A percentile compares a stretch with the other conserved stretches of the same genome.
Conservation (phyloP, 2,113 vertebrate genomes). For the Lasiurus borealis region DNA sequence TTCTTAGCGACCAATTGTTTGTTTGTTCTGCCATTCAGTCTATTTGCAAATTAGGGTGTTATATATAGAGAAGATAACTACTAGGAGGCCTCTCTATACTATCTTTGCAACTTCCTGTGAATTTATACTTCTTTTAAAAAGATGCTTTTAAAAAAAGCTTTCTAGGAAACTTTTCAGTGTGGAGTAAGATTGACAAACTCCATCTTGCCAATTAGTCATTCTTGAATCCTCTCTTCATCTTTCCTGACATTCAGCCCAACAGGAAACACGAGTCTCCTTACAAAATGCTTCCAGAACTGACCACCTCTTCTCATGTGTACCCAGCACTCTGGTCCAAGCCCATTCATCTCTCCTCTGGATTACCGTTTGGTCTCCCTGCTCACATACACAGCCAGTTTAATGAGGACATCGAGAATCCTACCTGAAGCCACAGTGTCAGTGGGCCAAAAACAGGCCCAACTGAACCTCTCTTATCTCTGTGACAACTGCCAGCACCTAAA, state of each 20-base stretch:
- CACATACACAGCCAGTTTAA: neutral
- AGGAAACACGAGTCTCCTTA: neutral
- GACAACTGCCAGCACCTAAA: neutral
- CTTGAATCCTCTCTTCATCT: neutral
- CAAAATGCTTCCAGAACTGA: neutral
- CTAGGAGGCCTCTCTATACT: neutral
- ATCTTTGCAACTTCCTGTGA: neutral
- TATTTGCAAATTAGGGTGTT: too few species aligned
- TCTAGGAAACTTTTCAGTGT: neutral
- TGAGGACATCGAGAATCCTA: neutral
- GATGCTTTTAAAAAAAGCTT: neutral
- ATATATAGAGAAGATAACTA: neutral
- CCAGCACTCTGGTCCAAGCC: neutral
- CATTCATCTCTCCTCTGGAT: neutral
- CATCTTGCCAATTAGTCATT: neutral
- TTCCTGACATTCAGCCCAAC: neutral
- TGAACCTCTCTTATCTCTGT: neutral
- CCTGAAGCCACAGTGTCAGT: neutral
- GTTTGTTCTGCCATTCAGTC: too few species aligned
- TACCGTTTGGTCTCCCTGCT: neutral
- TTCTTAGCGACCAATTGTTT: too few species aligned
- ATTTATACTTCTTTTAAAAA: neutral
- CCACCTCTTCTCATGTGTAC: neutral
- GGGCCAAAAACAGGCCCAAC: neutral
- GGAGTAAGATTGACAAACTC: neutral